These are phyloP conservation scores for Jordanella pulchra DNA, from an alignment of 2,797 vertebrate species.

Conservation along the genomic window DNA sequence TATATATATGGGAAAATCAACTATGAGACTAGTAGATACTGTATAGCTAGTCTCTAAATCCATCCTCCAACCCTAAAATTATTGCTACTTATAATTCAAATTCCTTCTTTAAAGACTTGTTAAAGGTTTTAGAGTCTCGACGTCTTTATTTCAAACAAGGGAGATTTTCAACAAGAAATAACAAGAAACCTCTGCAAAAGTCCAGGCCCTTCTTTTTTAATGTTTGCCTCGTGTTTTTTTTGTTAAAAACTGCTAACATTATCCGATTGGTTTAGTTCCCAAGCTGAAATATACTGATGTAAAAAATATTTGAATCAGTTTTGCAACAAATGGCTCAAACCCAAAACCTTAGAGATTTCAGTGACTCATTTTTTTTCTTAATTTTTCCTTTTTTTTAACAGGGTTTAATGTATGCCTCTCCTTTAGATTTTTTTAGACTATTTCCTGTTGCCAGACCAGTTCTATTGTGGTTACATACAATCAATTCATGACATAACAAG, in stretches of 20 bases:
- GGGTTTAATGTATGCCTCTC: not conserved
- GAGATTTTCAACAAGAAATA: not conserved
- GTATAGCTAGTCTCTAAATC: slow-evolving; percentile 18
- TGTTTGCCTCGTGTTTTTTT: no score
- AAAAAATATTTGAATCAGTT: not conserved
- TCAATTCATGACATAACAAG: not conserved
- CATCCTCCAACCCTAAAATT: slow-evolving; percentile 11
- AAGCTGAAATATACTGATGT: not conserved
- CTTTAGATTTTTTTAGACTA: not conserved
- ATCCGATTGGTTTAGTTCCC: not conserved
- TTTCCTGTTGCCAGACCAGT: not conserved
- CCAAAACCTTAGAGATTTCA: not conserved
- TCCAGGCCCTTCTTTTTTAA: slow-evolving; percentile 16
- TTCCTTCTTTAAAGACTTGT: not conserved
- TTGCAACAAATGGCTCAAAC: not conserved
- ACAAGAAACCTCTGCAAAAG: not conserved
- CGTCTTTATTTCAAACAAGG: not conserved
- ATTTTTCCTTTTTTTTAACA: not conserved
- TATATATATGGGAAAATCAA: not conserved
- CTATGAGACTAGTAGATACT: not conserved
- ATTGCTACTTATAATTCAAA: slow-evolving; percentile 23
- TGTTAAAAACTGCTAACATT: not conserved
- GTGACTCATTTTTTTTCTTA: not conserved
- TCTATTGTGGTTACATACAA: not conserved
- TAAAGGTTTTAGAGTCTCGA: not conserved